Conservation (phyloP, 2,797 vertebrate genomes). For the Adelosebastes latens region DNA sequence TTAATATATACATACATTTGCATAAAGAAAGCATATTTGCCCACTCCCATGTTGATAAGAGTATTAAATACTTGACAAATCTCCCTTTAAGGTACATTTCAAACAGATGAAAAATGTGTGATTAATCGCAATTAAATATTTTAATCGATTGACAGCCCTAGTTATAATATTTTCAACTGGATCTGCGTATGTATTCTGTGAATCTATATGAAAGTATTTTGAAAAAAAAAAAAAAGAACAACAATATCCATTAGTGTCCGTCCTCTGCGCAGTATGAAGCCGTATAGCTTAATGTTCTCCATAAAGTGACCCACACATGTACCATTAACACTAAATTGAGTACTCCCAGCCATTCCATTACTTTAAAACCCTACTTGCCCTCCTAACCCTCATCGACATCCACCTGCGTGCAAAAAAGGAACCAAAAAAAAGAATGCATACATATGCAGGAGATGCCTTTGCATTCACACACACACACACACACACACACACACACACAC, state of each 20-base stretch:
- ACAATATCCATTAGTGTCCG: conserved; percentile 14
- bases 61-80: too few relatives aligned
- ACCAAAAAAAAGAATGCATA: background rate
- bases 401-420: background rate
- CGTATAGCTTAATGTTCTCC: conserved; percentile 39
- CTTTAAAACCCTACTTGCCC: conserved; percentile 50
- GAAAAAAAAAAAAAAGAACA: background rate
- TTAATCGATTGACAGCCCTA: background rate
- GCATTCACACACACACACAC: background rate
- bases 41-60: too few relatives aligned
- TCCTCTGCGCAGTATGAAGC: background rate
- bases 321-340: conserved; percentile 45
- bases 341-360: conserved; percentile 42
- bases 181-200: background rate
- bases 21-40: too few relatives aligned
- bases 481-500: background rate
- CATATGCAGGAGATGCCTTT: background rate
- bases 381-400: conserved; percentile 23
- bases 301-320: conserved; percentile 48
- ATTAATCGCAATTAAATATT: background rate
- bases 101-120: too few relatives aligned
- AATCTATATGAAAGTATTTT: background rate
- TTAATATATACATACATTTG: background rate
- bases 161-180: background rate
- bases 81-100: too few relatives aligned